Percentiles rank a stretch among this genome's conserved stretches.
Evolutionary conservation across 2,113 vertebrate species (phyloP).

Genomic region (Ciconia stormi): DNA sequence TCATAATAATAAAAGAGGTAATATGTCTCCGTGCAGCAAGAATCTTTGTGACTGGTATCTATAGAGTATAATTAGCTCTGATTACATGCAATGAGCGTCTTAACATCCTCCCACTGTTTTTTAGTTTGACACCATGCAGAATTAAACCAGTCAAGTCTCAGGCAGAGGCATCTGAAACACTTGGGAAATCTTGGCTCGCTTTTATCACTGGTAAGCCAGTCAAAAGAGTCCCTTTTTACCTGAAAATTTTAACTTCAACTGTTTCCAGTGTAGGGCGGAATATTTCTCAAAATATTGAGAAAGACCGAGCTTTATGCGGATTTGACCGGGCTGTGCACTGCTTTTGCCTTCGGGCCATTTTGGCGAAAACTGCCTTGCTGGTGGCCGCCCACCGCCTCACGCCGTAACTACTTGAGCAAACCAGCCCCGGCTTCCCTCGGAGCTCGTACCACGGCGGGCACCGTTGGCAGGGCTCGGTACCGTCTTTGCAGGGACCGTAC

Average conservation of each 20-base stretch:
- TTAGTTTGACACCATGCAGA: not conserved
- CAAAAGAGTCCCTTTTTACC: not conserved
- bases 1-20: not conserved
- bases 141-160: not conserved
- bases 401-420: too few relatives aligned
- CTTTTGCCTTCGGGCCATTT: not conserved
- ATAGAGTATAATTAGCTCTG: not conserved
- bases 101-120: not conserved
- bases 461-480: too few relatives aligned
- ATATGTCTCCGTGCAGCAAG: not conserved
- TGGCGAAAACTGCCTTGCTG: accelerated
- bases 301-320: accelerated
- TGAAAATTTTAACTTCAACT: not conserved
- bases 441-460: not conserved
- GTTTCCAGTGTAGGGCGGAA: accelerated
- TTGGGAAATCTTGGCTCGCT: not conserved
- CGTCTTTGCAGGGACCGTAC: accelerated
- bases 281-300: not conserved
- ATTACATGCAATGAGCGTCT: not conserved
- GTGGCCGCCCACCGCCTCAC: not conserved
- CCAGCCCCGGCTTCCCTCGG: not conserved
- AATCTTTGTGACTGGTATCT: not conserved
- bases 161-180: not conserved
- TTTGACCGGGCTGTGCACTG: accelerated
- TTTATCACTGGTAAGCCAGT: not conserved